Conservation (phyloP, 2,797 vertebrate species). For the Micrastur ruficollis region DNA sequence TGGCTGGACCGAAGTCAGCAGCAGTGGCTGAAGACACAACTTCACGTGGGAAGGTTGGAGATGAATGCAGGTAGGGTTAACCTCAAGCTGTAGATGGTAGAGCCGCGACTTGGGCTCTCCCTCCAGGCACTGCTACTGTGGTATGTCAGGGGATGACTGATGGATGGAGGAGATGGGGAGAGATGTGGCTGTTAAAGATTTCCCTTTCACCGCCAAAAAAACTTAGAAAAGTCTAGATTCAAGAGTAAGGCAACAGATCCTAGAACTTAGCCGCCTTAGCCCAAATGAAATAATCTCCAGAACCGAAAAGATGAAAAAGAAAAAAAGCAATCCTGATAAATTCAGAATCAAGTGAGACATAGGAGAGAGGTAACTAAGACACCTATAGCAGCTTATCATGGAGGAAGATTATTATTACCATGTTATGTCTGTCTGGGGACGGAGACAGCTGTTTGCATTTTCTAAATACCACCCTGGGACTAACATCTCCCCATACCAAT, state of each 20-base stretch:
- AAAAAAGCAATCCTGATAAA: background rate
- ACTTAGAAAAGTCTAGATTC: background rate
- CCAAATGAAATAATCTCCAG: background rate
- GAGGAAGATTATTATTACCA: conserved; percentile 48
- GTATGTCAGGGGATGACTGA: background rate
- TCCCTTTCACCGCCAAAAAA: background rate
- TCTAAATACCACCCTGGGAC: conserved; percentile 28
- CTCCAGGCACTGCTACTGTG: background rate
- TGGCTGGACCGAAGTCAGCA: background rate
- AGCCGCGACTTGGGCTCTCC: background rate
- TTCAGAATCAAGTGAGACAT: background rate
- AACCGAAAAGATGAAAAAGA: background rate
- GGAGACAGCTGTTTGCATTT: conserved; percentile 29
- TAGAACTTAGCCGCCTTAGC: background rate
- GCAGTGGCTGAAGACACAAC: background rate
- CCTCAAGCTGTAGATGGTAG: background rate
- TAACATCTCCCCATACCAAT: conserved; percentile 12
- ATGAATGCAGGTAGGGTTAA: background rate
- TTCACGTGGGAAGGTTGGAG: background rate
- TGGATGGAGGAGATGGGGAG: background rate
- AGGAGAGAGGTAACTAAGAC: background rate
- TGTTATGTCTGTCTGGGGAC: conserved; percentile 38
- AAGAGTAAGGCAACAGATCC: background rate
- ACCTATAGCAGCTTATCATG: conserved; percentile 52
- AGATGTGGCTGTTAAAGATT: background rate